Percentiles rank a stretch among this genome's conserved stretches.
Evolutionary conservation across 2,797 vertebrate genomes (phyloP).

Genomic region (Podarcis lilfordi): DNA sequence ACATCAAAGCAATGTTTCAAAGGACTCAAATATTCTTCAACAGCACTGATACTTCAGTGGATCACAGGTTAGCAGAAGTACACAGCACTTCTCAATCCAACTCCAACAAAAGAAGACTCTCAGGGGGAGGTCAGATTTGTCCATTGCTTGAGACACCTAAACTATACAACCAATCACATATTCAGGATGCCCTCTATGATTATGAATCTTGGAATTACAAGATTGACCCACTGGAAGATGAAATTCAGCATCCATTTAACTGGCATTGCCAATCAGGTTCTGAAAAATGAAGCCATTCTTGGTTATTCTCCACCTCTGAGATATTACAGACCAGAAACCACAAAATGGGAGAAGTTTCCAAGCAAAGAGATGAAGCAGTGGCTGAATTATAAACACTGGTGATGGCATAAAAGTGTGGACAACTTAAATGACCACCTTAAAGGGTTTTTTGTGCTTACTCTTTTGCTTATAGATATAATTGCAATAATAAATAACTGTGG

Average conservation of each 20-base stretch:
- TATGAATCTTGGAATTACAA: constrained; percentile 3
- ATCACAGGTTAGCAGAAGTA: not conserved
- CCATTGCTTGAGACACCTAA: not conserved
- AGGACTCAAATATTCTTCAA: not conserved
- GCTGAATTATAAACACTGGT: not conserved
- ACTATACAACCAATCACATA: not conserved
- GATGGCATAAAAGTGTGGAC: not conserved
- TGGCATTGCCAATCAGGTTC: not conserved
- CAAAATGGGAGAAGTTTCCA: not conserved
- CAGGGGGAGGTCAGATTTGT: not conserved
- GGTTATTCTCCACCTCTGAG: constrained; percentile 32
- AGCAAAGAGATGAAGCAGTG: not conserved
- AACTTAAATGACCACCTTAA: not conserved
- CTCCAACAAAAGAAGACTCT: not conserved
- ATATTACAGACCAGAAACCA: not conserved
- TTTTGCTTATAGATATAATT: not conserved
- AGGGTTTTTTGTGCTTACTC: not conserved
- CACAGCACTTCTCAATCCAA: not conserved
- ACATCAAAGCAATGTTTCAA: not conserved
- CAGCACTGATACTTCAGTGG: not conserved
- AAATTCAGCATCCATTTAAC: not conserved
- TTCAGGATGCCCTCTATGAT: too few relatives aligned
- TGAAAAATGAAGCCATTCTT: constrained; percentile 23
- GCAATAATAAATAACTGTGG: not conserved
- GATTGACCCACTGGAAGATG: not conserved